phyloP scores from a whole-genome alignment of 30 jellyfish, hydroid and myxozoan genomes.

The Turritopsis dohrnii region DNA sequence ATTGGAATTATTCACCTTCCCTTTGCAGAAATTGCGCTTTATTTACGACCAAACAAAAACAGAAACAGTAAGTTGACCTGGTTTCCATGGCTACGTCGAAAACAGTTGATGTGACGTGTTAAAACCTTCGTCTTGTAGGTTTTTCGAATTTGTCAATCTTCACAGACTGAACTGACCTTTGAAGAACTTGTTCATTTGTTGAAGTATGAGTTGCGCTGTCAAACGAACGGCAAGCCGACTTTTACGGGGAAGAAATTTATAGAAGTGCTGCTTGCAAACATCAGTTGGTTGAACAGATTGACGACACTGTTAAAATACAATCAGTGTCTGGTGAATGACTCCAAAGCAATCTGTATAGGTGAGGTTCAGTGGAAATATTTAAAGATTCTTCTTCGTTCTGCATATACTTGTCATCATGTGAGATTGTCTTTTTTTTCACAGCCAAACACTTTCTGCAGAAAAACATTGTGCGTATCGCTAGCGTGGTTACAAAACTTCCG shows the following conservation, averaged over 20 bases:
- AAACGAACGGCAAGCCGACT: not conserved
- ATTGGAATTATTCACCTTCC: not conserved
- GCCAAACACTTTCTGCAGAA: not conserved
- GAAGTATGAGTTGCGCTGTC: not conserved
- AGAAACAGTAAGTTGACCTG: not conserved
- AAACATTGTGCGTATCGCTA: not conserved
- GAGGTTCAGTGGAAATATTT: not conserved
- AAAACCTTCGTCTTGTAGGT: too few species aligned
- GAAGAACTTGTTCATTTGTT: not conserved
- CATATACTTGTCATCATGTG: not conserved
- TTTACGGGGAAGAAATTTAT: not conserved
- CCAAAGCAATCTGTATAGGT: not conserved
- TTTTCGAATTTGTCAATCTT: not conserved
- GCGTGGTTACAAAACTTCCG: not conserved
- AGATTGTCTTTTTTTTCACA: not conserved
- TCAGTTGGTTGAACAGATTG: not conserved
- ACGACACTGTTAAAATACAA: not conserved
- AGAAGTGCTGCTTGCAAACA: not conserved
- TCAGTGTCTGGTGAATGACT: not conserved
- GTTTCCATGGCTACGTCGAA: too few species aligned
- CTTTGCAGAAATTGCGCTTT: conserved; percentile 1
- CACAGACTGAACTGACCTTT: not conserved
- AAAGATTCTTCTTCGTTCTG: not conserved
- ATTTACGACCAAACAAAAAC: not conserved
- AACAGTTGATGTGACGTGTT: too few species aligned